Percentiles rank a stretch among this genome's conserved stretches.
Evolutionary conservation across 1,140 invertebrate genomes (phyloP).

Genomic region (Babylonia areolata): DNA sequence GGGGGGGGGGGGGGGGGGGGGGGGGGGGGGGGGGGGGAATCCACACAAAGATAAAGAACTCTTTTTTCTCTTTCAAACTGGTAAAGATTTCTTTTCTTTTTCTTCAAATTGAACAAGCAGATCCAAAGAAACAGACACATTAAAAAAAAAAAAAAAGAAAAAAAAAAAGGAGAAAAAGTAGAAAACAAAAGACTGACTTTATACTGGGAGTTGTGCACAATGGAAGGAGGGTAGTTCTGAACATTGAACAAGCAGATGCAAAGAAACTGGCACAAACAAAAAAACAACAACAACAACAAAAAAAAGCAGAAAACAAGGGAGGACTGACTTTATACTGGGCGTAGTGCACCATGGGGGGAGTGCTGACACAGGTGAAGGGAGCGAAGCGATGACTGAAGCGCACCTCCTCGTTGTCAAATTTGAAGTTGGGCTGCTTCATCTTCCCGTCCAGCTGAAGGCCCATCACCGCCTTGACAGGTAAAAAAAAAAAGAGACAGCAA

Average conservation of each 20-base stretch:
- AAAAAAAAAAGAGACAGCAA: conserved; percentile 9
- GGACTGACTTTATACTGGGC: conserved; percentile 84
- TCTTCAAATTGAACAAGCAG: too few species aligned
- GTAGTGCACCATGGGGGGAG: conserved; percentile 93
- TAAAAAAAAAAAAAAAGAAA: too few species aligned
- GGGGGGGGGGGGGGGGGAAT: too few species aligned
- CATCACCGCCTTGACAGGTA: conserved; percentile 84
- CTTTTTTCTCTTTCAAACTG: too few species aligned
- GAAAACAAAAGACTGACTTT: too few species aligned
- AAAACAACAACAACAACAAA: conserved; percentile 1
- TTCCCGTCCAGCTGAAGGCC: conserved; percentile 84
- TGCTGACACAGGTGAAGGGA: conserved; percentile 89
- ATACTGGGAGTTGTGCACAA: too few species aligned
- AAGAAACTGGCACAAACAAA: not conserved
- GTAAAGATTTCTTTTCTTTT: too few species aligned
- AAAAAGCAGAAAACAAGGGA: too few species aligned
- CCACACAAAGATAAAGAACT: too few species aligned
- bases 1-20: too few species aligned
- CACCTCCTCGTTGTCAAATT: conserved; percentile 95
- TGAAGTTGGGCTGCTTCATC: conserved; percentile 85
- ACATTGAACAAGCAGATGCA: not conserved
- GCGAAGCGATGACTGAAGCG: conserved; percentile 95
- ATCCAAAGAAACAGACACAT: too few species aligned
- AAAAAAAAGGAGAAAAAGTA: too few species aligned
- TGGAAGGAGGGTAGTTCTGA: not conserved